Conservation (phyloP, 2,113 vertebrate genomes). For the Dipodomys merriami region DNA sequence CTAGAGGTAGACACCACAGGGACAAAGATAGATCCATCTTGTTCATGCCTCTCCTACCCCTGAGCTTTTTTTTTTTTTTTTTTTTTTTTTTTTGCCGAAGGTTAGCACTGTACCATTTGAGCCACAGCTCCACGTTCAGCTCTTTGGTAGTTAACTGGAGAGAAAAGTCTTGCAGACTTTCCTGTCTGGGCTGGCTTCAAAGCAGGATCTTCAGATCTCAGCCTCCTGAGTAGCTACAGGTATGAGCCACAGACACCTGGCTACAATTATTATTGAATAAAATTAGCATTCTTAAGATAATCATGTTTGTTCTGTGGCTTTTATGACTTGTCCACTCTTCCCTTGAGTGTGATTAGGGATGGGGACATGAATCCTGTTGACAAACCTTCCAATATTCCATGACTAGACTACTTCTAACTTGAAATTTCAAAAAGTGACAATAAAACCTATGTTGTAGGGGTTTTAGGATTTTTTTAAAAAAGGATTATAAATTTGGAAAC, state of each 20-base stretch:
- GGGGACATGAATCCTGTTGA: neutral
- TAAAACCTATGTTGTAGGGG: neutral
- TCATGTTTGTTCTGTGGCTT: neutral
- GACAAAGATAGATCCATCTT: neutral
- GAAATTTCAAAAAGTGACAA: neutral
- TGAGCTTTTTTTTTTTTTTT: too few relatives aligned
- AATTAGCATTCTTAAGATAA: neutral
- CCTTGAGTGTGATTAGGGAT: neutral
- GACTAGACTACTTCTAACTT: neutral
- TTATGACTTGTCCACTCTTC: neutral
- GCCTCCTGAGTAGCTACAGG: too few relatives aligned
- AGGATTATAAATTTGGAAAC: neutral
- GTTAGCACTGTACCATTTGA: too few relatives aligned
- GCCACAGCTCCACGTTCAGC: too few relatives aligned
- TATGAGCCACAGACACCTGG: too few relatives aligned
- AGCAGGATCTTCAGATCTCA: too few relatives aligned
- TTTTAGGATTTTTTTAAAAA: neutral
- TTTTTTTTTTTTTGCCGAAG: too few relatives aligned
- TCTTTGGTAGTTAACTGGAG: too few relatives aligned
- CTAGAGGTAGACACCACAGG: neutral
- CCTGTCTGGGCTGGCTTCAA: too few relatives aligned
- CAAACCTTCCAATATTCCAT: neutral
- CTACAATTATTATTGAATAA: constrained; percentile 1
- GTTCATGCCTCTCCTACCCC: neutral
- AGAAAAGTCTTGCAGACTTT: too few relatives aligned